A percentile compares a stretch with the other conserved stretches of the same genome.
Evolutionary conservation across 1,140 invertebrate species (phyloP).

Genomic region (Drosophila albomicans): DNA sequence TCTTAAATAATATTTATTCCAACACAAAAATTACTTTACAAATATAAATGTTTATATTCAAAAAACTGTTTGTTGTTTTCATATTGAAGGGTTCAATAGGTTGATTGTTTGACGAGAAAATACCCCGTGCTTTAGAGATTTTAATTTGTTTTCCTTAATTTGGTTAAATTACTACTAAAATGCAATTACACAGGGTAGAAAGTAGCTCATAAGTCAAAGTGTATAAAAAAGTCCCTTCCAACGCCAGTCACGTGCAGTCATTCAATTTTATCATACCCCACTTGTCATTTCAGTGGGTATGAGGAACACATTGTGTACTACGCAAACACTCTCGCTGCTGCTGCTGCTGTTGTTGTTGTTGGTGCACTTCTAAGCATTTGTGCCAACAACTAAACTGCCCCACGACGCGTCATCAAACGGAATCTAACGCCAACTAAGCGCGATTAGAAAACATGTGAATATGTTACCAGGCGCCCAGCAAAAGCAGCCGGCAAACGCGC

Average conservation of each 20-base stretch:
- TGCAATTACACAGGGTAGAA: neutral
- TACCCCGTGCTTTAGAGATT: neutral
- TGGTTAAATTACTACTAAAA: neutral
- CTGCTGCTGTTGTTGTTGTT: neutral
- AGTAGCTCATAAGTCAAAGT: neutral
- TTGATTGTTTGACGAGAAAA: neutral
- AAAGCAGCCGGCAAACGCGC: slow-evolving; percentile 8
- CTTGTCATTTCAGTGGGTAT: neutral
- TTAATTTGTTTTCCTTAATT: too few species aligned
- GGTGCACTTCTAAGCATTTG: slow-evolving; percentile 2
- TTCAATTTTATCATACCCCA: slow-evolving; percentile 2
- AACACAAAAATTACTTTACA: slow-evolving; percentile 18
- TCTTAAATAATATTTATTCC: slow-evolving; percentile 35
- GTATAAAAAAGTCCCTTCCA: neutral
- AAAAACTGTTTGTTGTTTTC: slow-evolving; percentile 3
- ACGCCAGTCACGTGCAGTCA: neutral
- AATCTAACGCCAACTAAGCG: slow-evolving; percentile 32
- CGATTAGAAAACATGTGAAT: slow-evolving; percentile 48
- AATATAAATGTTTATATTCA: slow-evolving; percentile 15
- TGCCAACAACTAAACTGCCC: slow-evolving; percentile 2
- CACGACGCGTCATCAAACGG: slow-evolving; percentile 17
- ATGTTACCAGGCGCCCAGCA: slow-evolving; percentile 31
- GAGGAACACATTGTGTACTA: neutral
- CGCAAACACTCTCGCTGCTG: neutral
- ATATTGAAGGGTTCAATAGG: neutral